Percentiles rank a stretch among this genome's conserved stretches.
phyloP scores from a whole-genome alignment of 2,888 invertebrate genomes.

The Tortricodes alternella region DNA sequence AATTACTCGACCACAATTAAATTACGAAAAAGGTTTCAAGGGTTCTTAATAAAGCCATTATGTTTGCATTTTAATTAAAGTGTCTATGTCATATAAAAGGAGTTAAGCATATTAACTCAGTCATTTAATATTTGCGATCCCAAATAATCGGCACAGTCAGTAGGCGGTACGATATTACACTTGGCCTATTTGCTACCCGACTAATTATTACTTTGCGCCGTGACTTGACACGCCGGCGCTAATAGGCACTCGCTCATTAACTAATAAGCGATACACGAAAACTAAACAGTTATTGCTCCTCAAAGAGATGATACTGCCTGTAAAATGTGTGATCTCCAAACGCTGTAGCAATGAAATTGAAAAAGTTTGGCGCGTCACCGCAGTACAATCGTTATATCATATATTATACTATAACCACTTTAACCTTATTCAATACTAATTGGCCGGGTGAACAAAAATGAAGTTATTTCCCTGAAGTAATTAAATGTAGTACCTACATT shows the following conservation, averaged over 20 bases:
- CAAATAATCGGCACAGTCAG: background rate
- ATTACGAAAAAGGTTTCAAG: too few relatives aligned
- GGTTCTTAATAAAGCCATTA: too few relatives aligned
- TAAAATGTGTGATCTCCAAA: background rate
- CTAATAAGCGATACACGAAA: constrained; percentile 18
- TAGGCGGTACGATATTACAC: background rate
- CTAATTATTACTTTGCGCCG: constrained; percentile 1
- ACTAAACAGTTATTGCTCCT: constrained; percentile 9
- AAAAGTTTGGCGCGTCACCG: constrained; percentile 17
- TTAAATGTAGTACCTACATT: too few relatives aligned
- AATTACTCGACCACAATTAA: too few relatives aligned
- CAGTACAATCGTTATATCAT: constrained; percentile 12
- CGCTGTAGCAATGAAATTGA: constrained; percentile 14
- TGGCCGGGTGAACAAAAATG: background rate
- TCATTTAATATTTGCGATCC: too few relatives aligned
- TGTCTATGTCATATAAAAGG: too few relatives aligned
- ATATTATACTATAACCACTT: background rate
- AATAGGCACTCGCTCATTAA: background rate
- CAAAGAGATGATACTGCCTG: background rate
- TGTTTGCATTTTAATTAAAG: too few relatives aligned
- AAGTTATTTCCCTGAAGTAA: background rate
- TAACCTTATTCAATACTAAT: constrained; percentile 20
- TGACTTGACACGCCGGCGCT: constrained; percentile 7
- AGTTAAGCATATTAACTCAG: too few relatives aligned
- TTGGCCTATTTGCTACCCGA: constrained; percentile 11